Base-by-base conservation (phyloP, 1,140 invertebrate species). In the Bombus superbus region DNA sequence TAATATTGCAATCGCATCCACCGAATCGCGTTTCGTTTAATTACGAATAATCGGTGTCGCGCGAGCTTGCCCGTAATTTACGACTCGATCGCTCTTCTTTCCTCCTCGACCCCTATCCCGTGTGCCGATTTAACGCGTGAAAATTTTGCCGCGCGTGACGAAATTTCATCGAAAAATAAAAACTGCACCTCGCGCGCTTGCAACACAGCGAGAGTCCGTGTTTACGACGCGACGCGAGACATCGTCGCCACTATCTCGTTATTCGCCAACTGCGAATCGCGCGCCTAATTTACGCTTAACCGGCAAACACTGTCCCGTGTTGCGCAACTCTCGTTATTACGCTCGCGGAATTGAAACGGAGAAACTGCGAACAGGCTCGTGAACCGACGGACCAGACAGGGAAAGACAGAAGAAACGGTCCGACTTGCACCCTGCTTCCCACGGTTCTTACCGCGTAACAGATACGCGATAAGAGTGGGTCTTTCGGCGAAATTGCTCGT, bases 271-370 rank as follows among this genome's bases (percentile, higher is more conserved):
- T 22, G 38, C 40, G 40, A 62, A 66, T 59, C 57, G 79, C 64
- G 82, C 77, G 42, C 73, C 81, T 89, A 85, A 89, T 88, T 85
- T 83, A 57, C 86, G 86, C 53, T 62, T 57, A 85, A 88, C 71
- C 44, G 38, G 57, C 6, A 64, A 62, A 80, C 57, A 80, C 57
- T 64, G 76, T n/a, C 22, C 57, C 59, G 15, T 3, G 77, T 89
- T 89, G 64, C 73, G 88, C 62, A 81, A 89, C 76, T 40, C 66
- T 69, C 62, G 81, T 74, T 44, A 75, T 84, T 76, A 71, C 72
- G n/a, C 66, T 42, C 66, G 72, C 81, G 72, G 81, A 81, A 87
- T 64, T 47, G 76, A 84, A 84, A 80, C 32, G 73, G 73, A 35
- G 78, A 85, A 85, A 81, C 82, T 22, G 66, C 64, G 84, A 53